Conservation (phyloP, 2,888 invertebrate genomes). For the Amphipoea lucens region DNA sequence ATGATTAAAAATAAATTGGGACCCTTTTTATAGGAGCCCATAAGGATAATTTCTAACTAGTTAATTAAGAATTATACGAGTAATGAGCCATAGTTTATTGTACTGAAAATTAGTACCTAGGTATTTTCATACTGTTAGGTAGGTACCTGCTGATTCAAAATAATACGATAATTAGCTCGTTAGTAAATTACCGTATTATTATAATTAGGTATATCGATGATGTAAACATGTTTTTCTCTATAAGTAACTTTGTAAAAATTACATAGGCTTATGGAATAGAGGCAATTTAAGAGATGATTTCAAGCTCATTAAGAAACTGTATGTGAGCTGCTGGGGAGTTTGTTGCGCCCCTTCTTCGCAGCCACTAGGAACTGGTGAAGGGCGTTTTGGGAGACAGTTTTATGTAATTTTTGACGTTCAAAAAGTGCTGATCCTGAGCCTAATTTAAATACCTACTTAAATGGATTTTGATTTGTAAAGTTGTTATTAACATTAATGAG, state of each 20-base stretch:
- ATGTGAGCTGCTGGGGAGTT: not conserved
- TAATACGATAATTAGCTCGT: not conserved
- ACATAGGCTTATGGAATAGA: too few relatives aligned
- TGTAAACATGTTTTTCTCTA: constrained; percentile 29
- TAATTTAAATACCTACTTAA: too few relatives aligned
- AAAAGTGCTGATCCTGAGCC: too few relatives aligned
- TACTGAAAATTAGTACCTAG: not conserved
- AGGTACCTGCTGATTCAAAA: not conserved
- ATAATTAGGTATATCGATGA: too few relatives aligned
- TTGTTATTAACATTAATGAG: not conserved
- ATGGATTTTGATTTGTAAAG: too few relatives aligned
- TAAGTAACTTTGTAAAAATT: not conserved
- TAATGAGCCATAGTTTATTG: not conserved
- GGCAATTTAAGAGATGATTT: not conserved
- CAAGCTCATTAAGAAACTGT: constrained; percentile 5
- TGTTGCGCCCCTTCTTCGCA: not conserved
- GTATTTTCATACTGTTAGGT: not conserved
- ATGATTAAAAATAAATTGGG: not conserved
- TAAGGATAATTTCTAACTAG: not conserved
- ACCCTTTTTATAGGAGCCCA: constrained; percentile 1
- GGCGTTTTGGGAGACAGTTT: too few relatives aligned
- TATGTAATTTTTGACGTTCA: too few relatives aligned
- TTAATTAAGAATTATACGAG: not conserved
- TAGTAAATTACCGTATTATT: not conserved
- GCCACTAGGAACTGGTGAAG: not conserved